phyloP scores from a whole-genome alignment of 53 echinoderm and acorn worm genomes.

The Arbacia lixula region DNA sequence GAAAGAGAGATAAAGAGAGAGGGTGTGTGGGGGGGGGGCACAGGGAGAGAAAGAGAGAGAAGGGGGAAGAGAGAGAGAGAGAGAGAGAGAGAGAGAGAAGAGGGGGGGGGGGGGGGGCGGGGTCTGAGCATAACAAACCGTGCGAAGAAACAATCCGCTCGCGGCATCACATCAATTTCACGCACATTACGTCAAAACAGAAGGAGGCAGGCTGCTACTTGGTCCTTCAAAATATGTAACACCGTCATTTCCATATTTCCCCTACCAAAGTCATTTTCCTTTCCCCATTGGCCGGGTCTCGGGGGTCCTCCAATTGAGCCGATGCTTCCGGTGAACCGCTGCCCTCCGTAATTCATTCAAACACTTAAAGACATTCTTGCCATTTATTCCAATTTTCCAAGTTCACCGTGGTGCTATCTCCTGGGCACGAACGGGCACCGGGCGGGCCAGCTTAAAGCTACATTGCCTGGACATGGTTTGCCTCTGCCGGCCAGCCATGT shows the following conservation, averaged over 20 bases:
- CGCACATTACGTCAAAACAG: slow-evolving; percentile 28
- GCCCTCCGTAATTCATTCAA: slow-evolving; percentile 36
- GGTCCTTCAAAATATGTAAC: slow-evolving; percentile 15
- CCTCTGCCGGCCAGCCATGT: background rate
- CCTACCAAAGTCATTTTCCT: background rate
- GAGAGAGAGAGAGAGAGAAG: too few relatives aligned
- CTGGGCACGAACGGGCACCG: slow-evolving; percentile 1
- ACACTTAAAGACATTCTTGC: slow-evolving; percentile 15
- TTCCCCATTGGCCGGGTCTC: background rate
- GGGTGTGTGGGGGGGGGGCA: too few relatives aligned
- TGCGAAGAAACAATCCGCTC: slow-evolving; percentile 2
- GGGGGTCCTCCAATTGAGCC: slow-evolving; percentile 14
- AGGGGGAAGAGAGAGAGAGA: too few relatives aligned
- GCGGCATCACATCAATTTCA: slow-evolving; percentile 31
- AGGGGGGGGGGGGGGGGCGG: too few relatives aligned
- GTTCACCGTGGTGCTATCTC: slow-evolving; percentile 34
- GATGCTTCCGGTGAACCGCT: slow-evolving; percentile 43
- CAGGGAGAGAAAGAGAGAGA: too few relatives aligned
- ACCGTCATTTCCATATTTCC: background rate
- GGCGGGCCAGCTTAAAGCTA: slow-evolving; percentile 13
- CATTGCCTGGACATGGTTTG: too few relatives aligned
- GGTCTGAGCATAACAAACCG: slow-evolving; percentile 19
- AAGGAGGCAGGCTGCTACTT: slow-evolving; percentile 10
- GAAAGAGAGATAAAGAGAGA: too few relatives aligned
- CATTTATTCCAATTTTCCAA: slow-evolving; percentile 42